Evolutionary conservation across 1,140 invertebrate species (phyloP), one percentile per base, ranked within the genome.

Genomic region (Samia ricini): DNA sequence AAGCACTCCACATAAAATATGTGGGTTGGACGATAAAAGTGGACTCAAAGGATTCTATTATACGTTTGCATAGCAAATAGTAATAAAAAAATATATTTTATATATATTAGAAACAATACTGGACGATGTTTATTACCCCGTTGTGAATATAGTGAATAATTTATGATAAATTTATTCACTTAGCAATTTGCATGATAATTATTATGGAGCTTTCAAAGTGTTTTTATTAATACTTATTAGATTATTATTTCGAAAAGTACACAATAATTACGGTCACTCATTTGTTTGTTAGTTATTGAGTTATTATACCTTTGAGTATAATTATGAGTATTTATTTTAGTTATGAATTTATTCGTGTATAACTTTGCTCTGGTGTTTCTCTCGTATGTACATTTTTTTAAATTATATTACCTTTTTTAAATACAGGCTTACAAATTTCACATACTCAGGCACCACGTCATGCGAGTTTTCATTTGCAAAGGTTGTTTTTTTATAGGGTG

Each of bases 11-110:
- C 33, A 52, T 52, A 52, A 52, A 52, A 52, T 52, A 19, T 52
- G 50, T 52, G 50, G 50, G 19, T 52, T 52, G 50, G 50, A 52
- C 50, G 19, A 52, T 52, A 52, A 52, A 52, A 52, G 19, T 15
- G 50, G 50, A 52, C 50, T 52, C 19, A 52, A 52, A 52, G 22
- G 50, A 52, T 52, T 52, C 50, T 52, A 52, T 52, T 22, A 52
- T 23, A 52, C 50, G 22, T 1, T 8, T 52, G 50, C 50, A 52
- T 52, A 52, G 50, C 33, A 42, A 52, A 23, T 23, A 23, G 50
- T 23, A 52, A 23, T 52, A 52, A 52, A 52, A 8, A n/a, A n/a
- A n/a, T n/a, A n/a, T n/a, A n/a, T n/a, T n/a, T n/a, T n/a, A n/a
- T n/a, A 21, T 52, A 52, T 52, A 52, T 52, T 20, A 52, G 50